Conservation (phyloP, 2,113 vertebrate genomes). For the Todiramphus saurophagus region DNA sequence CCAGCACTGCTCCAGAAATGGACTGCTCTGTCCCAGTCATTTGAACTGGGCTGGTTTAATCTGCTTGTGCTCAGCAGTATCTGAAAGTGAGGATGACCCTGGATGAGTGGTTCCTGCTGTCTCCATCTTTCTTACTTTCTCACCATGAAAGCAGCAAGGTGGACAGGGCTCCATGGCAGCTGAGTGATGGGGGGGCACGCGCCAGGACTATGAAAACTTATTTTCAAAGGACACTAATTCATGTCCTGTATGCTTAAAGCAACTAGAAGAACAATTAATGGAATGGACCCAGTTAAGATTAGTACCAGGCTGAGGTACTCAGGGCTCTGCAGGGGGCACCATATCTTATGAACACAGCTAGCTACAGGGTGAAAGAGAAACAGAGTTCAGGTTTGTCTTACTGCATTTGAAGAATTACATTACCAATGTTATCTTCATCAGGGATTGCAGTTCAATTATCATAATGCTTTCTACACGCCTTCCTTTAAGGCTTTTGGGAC, state of each 20-base stretch:
- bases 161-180: rapidly evolving
- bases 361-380: not conserved
- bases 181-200: rapidly evolving
- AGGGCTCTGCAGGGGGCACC: slow-evolving; percentile 64
- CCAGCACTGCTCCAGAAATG: not conserved
- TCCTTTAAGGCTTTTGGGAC: not conserved
- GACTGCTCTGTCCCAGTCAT: not conserved
- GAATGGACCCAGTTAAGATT: not conserved
- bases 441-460: not conserved
- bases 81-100: rapidly evolving
- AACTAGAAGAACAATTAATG: rapidly evolving
- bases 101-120: too few species aligned
- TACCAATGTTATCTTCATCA: not conserved
- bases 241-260: rapidly evolving
- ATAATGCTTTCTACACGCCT: not conserved
- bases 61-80: not conserved
- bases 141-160: rapidly evolving
- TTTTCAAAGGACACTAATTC: rapidly evolving
- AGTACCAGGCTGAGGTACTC: not conserved
- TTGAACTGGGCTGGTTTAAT: not conserved
- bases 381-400: not conserved
- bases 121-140: not conserved
- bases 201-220: rapidly evolving
- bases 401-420: rapidly evolving
- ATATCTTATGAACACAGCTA: not conserved